phyloP scores from a whole-genome alignment of 2,113 vertebrate species.

The Tragulus kanchil region DNA sequence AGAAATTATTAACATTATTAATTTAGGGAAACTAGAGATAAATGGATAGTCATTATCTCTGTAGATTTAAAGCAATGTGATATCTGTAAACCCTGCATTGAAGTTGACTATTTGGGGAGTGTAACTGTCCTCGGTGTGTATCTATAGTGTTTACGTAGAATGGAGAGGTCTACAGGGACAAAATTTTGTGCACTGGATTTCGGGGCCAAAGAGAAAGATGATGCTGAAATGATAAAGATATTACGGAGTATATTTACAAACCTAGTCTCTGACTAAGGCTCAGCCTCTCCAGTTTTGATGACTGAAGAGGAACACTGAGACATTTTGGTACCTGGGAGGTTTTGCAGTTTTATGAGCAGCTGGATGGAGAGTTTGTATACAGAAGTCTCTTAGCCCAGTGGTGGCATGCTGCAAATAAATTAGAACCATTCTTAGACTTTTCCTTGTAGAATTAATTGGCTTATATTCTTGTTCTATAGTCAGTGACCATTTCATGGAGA shows the following conservation, averaged over 20 bases:
- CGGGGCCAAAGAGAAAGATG: not conserved
- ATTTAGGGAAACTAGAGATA: constrained; percentile 13
- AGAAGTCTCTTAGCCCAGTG: not conserved
- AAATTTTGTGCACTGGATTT: not conserved
- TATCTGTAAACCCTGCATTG: not conserved
- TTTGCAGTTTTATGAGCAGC: not conserved
- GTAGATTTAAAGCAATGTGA: not conserved
- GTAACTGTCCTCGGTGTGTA: not conserved
- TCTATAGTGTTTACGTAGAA: not conserved
- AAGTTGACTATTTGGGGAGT: not conserved
- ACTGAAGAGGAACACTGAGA: not conserved
- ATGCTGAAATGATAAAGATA: not conserved
- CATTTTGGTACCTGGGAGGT: not conserved
- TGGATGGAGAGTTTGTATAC: not conserved
- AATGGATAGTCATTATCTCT: not conserved
- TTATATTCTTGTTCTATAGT: not conserved
- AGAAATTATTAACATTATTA: constrained; percentile 9
- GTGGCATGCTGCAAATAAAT: not conserved
- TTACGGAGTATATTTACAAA: not conserved
- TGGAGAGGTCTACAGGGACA: not conserved
- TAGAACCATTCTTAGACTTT: not conserved
- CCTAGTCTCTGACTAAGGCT: not conserved
- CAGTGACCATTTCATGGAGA: not conserved
- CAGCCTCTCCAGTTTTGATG: not conserved
- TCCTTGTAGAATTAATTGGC: not conserved